A percentile compares a stretch with the other conserved stretches of the same genome.
Conservation (phyloP, 2,888 invertebrate species). For the Coenonympha glycerion region DNA sequence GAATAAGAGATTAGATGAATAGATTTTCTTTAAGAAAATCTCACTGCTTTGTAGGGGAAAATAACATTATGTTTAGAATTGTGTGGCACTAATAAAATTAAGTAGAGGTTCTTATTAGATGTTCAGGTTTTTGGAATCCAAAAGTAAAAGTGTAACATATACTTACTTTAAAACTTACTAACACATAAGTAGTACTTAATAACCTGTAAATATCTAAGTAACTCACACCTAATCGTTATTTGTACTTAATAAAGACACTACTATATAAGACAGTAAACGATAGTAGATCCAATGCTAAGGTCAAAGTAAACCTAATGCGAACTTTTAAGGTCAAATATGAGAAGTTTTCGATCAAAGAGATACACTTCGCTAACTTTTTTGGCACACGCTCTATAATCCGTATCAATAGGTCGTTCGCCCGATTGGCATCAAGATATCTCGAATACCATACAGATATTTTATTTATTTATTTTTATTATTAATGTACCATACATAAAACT, state of each 20-base stretch:
- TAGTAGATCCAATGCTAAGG: background rate
- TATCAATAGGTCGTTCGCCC: background rate
- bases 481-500: too few relatives aligned
- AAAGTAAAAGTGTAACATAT: too few relatives aligned
- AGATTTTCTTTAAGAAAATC: conserved; percentile 17
- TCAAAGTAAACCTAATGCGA: conserved; percentile 1
- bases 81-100: background rate
- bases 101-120: too few relatives aligned
- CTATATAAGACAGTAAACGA: background rate
- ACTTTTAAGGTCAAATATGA: conserved; percentile 1
- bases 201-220: background rate
- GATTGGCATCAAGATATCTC: background rate
- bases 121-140: too few relatives aligned
- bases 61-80: conserved; percentile 34
- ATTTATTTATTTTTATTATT: too few relatives aligned
- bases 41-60: conserved; percentile 39
- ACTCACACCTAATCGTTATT: background rate
- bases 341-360: background rate
- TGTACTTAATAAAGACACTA: background rate
- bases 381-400: background rate
- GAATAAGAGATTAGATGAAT: too few relatives aligned
- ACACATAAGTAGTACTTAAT: too few relatives aligned
- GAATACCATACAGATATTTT: too few relatives aligned
- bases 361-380: background rate
- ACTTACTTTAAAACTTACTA: too few relatives aligned